Conservation (phyloP, 2,113 vertebrate species). For the Stigmatopora argus region DNA sequence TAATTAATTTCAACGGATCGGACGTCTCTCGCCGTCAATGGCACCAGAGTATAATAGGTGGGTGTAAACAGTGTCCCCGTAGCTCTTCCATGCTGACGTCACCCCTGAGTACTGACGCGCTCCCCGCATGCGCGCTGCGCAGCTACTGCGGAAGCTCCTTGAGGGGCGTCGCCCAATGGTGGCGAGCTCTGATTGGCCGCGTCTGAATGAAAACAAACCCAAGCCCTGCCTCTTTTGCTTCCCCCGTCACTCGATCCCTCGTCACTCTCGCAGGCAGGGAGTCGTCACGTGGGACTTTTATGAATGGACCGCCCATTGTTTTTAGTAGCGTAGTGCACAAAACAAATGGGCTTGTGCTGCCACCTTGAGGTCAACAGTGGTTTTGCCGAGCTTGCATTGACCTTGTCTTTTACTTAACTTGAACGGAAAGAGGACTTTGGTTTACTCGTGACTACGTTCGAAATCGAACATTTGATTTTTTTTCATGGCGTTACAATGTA, state of each 20-base stretch:
- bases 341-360: conserved; percentile 50
- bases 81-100: conserved; percentile 31
- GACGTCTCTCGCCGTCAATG: too few species aligned
- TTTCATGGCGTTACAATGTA: neutral
- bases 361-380: conserved; percentile 49
- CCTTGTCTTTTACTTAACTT: neutral
- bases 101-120: neutral
- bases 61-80: conserved; percentile 10
- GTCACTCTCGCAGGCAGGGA: conserved; percentile 7
- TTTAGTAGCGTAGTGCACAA: conserved; percentile 4
- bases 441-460: neutral
- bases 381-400: conserved; percentile 27
- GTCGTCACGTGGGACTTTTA: neutral
- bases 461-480: neutral
- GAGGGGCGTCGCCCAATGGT: conserved; percentile 26
- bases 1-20: too few species aligned
- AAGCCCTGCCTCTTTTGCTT: conserved; percentile 15
- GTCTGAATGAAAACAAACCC: conserved; percentile 38
- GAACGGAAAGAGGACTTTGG: neutral
- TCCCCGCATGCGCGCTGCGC: conserved; percentile 15
- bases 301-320: conserved; percentile 2
- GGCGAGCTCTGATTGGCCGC: conserved; percentile 23
- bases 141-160: conserved; percentile 6
- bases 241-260: neutral
- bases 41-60: too few species aligned